Conservation (phyloP, 1,140 invertebrate species). For the Lucilia sericata region DNA sequence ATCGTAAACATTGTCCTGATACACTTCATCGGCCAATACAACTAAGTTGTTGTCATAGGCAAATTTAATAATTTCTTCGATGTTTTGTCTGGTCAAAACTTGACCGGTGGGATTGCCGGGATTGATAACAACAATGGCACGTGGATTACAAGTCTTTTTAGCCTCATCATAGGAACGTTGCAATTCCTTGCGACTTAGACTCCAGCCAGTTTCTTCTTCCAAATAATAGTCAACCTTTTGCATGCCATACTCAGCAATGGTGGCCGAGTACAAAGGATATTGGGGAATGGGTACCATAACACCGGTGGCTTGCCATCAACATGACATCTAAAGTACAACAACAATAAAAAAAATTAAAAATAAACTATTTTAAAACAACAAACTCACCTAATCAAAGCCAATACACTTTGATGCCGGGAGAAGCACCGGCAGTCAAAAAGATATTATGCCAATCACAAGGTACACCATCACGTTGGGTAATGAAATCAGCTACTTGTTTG, state of each 20-base stretch:
- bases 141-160: constrained; percentile 77
- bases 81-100: constrained; percentile 90
- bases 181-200: constrained; percentile 83
- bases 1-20: constrained; percentile 96
- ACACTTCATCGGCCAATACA: constrained; percentile 95
- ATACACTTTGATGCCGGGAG: constrained; percentile 88
- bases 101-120: constrained; percentile 97
- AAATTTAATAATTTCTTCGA: constrained; percentile 93
- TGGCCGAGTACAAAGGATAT: constrained; percentile 97
- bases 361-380: neutral
- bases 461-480: constrained; percentile 85
- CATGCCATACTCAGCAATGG: constrained; percentile 90
- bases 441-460: constrained; percentile 83
- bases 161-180: constrained; percentile 82
- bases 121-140: constrained; percentile 96
- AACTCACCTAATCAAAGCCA: constrained; percentile 77
- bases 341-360: constrained; percentile 39
- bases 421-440: constrained; percentile 91
- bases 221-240: constrained; percentile 91
- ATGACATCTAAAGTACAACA: constrained; percentile 68
- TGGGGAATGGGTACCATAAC: constrained; percentile 98
- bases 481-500: constrained; percentile 90
- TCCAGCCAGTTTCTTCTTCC: constrained; percentile 92
- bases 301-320: constrained; percentile 74
- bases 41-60: constrained; percentile 89